Conservation (phyloP, 1,140 invertebrate species). For the Drosophila nannoptera region DNA sequence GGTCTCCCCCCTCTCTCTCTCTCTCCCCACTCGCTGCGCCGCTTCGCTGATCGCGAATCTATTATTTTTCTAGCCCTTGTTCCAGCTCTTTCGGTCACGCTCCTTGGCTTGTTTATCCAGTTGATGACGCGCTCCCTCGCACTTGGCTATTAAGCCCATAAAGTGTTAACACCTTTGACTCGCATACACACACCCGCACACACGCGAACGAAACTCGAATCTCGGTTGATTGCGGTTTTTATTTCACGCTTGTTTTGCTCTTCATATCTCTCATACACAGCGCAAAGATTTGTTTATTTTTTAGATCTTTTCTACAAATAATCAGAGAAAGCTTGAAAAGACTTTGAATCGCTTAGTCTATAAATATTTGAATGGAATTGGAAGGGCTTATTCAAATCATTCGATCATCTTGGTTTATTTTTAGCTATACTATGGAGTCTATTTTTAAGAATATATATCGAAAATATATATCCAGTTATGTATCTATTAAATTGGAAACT, state of each 20-base stretch:
- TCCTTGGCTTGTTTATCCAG: constrained; percentile 56
- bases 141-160: constrained; percentile 56
- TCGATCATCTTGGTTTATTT: neutral
- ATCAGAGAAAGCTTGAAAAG: constrained; percentile 1
- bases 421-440: neutral
- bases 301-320: constrained; percentile 4
- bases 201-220: constrained; percentile 17
- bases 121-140: constrained; percentile 50
- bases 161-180: constrained; percentile 63
- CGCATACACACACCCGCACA: constrained; percentile 18
- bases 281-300: constrained; percentile 22
- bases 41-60: neutral
- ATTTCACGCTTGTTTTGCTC: constrained; percentile 33
- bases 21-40: neutral
- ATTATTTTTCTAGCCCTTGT: neutral
- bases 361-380: neutral
- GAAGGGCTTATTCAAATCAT: neutral
- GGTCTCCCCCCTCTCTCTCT: neutral
- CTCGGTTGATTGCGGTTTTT: constrained; percentile 38
- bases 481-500: no score
- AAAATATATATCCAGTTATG: neutral
- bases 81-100: neutral
- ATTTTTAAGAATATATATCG: neutral
- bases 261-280: constrained; percentile 32
- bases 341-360: neutral